A percentile compares a stretch with the other conserved stretches of the same genome.
These are phyloP conservation scores for Pocota personata DNA, from an alignment of 2,888 invertebrate genomes.

Conservation along the genomic window DNA sequence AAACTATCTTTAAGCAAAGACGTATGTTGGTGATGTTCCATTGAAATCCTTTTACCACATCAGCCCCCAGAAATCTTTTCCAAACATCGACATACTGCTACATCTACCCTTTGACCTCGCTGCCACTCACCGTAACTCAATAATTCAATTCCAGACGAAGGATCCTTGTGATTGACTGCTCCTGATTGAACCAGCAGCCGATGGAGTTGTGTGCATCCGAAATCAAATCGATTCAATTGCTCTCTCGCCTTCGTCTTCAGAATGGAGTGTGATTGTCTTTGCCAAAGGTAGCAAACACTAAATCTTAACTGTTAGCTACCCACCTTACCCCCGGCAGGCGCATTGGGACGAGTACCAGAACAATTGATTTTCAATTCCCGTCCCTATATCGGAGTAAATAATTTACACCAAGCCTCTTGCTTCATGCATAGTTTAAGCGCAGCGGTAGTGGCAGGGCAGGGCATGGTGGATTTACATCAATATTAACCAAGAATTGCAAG, in stretches of 20 bases:
- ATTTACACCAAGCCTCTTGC: slow-evolving; percentile 55
- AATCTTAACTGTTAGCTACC: slow-evolving; percentile 7
- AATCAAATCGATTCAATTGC: slow-evolving; percentile 65
- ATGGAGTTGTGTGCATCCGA: slow-evolving; percentile 54
- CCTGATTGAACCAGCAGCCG: slow-evolving; percentile 47
- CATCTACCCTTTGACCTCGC: slow-evolving; percentile 41
- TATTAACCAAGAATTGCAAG: slow-evolving; percentile 62
- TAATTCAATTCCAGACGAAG: slow-evolving; percentile 65
- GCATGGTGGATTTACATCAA: slow-evolving; percentile 64
- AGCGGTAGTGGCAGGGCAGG: slow-evolving; percentile 16
- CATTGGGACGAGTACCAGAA: slow-evolving; percentile 42
- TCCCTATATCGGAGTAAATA: slow-evolving; percentile 50
- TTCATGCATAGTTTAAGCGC: slow-evolving; percentile 54
- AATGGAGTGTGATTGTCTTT: slow-evolving; percentile 41
- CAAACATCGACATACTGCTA: slow-evolving; percentile 10
- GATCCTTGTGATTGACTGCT: slow-evolving; percentile 65
- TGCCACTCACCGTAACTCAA: slow-evolving; percentile 47
- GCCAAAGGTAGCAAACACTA: slow-evolving; percentile 36
- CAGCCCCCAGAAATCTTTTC: not conserved
- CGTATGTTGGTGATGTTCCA: slow-evolving; percentile 30
- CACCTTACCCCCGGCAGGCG: not conserved
- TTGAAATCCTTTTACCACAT: slow-evolving; percentile 38
- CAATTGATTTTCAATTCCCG: slow-evolving; percentile 58
- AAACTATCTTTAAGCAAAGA: slow-evolving; percentile 45
- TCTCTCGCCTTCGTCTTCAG: slow-evolving; percentile 14